Conservation (phyloP, 2,113 vertebrate species). For the Megaptera novaeangliae region DNA sequence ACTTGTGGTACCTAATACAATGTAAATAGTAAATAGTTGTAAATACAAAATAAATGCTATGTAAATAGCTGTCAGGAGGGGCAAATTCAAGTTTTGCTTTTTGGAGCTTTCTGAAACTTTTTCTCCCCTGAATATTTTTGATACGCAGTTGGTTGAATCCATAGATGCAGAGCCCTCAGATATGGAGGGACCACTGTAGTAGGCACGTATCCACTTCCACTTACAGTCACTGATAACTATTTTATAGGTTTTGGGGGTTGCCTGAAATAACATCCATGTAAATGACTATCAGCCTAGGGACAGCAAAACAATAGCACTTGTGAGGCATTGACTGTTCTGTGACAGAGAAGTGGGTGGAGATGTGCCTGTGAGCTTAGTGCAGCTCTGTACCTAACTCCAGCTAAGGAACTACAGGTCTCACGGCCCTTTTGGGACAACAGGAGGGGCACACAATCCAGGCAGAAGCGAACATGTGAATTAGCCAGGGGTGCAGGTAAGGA, state of each 20-base stretch:
- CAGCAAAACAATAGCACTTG: background rate
- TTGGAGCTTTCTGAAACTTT: background rate
- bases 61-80: background rate
- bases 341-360: background rate
- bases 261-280: background rate
- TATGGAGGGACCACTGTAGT: background rate
- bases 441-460: fast-evolving
- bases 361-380: fast-evolving
- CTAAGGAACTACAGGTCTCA: fast-evolving
- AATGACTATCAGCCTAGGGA: background rate
- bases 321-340: background rate
- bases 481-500: background rate
- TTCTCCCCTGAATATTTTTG: background rate
- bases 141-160: background rate
- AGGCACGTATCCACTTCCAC: background rate
- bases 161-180: background rate
- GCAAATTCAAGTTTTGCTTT: background rate
- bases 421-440: fast-evolving
- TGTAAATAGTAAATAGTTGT: too few relatives aligned
- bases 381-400: fast-evolving
- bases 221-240: background rate
- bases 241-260: background rate
- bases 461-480: fast-evolving
- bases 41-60: background rate
- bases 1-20: background rate